Conservation (phyloP, 2,113 vertebrate genomes). For the Mandrillus leucophaeus region DNA sequence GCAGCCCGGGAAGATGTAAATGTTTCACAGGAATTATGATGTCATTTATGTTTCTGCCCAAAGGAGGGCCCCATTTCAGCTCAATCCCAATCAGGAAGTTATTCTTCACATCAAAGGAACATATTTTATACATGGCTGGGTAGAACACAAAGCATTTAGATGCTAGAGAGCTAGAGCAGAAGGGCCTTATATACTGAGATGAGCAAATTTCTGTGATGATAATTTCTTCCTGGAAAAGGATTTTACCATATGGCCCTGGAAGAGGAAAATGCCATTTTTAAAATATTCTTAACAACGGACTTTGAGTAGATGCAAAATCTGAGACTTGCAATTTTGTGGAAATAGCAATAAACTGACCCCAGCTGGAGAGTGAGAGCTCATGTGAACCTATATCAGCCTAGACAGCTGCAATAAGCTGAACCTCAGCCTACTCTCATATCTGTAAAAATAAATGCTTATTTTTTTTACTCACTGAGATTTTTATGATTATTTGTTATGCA, state of each 20-base stretch:
- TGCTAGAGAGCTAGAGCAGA: neutral
- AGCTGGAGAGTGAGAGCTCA: neutral
- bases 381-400: neutral
- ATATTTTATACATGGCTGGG: neutral
- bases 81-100: neutral
- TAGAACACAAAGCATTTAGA: neutral
- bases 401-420: neutral
- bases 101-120: neutral
- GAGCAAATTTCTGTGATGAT: neutral
- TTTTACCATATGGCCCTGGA: neutral
- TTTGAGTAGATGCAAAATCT: neutral
- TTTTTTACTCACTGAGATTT: neutral
- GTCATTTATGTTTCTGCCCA: neutral
- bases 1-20: neutral
- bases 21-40: neutral
- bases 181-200: neutral
- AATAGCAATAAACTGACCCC: neutral
- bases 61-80: neutral
- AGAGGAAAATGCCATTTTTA: neutral
- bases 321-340: neutral
- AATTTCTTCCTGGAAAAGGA: neutral
- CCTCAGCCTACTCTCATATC: neutral
- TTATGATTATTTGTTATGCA: neutral
- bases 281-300: neutral
- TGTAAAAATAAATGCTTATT: neutral